Evolutionary conservation across 2,113 vertebrate species (phyloP), one percentile per base, ranked within the genome.

Genomic region (Tetraodon nigroviridis): DNA sequence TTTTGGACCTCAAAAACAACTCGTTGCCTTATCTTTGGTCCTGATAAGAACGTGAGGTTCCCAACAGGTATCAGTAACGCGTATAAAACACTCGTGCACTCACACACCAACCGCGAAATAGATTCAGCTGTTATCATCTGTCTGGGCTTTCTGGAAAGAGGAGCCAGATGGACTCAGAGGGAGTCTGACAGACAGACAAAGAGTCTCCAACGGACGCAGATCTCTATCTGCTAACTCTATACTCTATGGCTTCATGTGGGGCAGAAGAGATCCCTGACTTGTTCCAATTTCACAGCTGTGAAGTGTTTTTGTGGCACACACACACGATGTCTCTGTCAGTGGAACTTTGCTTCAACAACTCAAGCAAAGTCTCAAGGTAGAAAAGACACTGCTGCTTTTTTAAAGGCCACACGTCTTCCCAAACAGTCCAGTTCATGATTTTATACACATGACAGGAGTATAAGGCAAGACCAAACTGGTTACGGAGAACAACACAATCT

Each of bases 241-340:
- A 59, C 3, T 44, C 57, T 7, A 2, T n/a, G 46, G 51, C 51
- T 71, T 51, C 55, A 14, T 67, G 66, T 52, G 64, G 57, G 71
- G 59, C 21, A 29, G 62, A 73, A 73, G 54, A 51, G 68, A 75
- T 67, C 75, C 64, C 79, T 68, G 66, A 71, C 65, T 58, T 71
- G 48, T 50, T 48, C 32, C 6, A 6, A 48, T 62, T 71, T 69
- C 52, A 67, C 42, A 59, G 56, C 58, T 58, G 51, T 51, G 27
- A 46, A 46, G 15, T 15, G 42, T 46, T 46, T 8, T 2, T n/a
- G 15, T 16, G 70, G 56, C 45, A 32, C 37, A 6, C 44, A 6
- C 44, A 16, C 44, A 37, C 32, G 3, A 17, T 46, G 15, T 46
- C 13, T 17, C 44, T 17, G 32, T 37, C 32, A 37, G 11, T 37